Percentiles rank a stretch among this genome's conserved stretches.
These are phyloP conservation scores for Salvelinus fontinalis DNA, from an alignment of 2,113 vertebrate species.

Conservation along the genomic window DNA sequence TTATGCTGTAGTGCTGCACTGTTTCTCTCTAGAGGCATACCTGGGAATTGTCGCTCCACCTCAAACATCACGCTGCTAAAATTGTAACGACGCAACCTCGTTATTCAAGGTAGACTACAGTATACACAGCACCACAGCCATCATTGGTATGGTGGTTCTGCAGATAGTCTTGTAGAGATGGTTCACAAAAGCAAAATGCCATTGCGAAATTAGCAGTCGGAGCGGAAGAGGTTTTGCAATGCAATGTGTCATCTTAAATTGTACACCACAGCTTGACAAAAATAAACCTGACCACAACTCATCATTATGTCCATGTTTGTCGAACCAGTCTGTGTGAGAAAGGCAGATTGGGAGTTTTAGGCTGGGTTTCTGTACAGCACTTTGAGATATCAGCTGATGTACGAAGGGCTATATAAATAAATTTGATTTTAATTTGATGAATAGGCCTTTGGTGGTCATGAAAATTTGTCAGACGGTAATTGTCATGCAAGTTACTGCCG, in stretches of 20 bases:
- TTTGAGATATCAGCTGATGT: too few species aligned
- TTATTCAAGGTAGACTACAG: background rate
- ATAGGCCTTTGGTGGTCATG: too few species aligned
- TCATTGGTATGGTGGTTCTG: background rate
- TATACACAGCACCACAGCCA: background rate
- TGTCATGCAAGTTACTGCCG: too few species aligned
- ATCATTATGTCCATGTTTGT: background rate
- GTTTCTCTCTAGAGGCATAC: background rate
- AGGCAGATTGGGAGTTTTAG: background rate
- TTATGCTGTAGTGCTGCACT: too few species aligned
- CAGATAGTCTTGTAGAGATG: background rate
- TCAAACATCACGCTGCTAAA: background rate
- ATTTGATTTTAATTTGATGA: background rate
- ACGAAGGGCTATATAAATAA: too few species aligned
- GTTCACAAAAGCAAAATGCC: background rate
- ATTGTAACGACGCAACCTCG: background rate
- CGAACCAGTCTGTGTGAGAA: background rate
- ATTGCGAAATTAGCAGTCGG: background rate
- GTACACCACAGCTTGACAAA: background rate
- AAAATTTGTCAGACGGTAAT: too few species aligned
- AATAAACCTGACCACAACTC: background rate
- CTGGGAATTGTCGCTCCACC: background rate
- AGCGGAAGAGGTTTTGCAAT: conserved; percentile 1
- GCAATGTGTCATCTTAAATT: background rate
- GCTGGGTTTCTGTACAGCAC: too few species aligned